Base-by-base conservation (phyloP, 2,113 vertebrate genomes). In the Diglossa brunneiventris region DNA sequence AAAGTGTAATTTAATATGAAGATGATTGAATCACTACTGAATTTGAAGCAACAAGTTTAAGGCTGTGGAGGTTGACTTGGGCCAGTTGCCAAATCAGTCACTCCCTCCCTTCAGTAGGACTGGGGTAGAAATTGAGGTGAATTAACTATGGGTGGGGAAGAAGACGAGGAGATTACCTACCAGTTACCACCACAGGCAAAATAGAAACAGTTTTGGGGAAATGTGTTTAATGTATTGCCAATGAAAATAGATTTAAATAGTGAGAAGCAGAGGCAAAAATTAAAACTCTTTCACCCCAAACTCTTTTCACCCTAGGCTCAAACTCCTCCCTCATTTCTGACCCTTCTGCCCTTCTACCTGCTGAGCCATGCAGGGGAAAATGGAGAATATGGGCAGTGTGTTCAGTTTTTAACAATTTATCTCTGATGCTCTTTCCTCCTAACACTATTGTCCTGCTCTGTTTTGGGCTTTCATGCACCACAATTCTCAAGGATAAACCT, bases 321-420 rank as follows among this genome's bases (percentile, higher is more conserved):
- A 66, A 52, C 16, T 76, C 30, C 12, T 76, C 9, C 26, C 3
- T 37, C 14, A 23, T 73, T 94, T 59, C 19, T 3, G 1, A 52
- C 8, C 37, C 10, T 69, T 69, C 31, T 70, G 35, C 14, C 22
- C 9, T 53, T 91, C 15, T 28, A 6, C 7, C 4, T 21, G 9
- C 37, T 35, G 39, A 72, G 22, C 15, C 0, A 4, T 28, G n/a
- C 9, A n/a, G 16, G 12, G 9, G 2, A 16, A 72, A 7, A 58
- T 49, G 19, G 10, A 30, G 13, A 74, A 44, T 30, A 5, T 41
- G 19, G 9, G 1, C 1, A 0, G 7, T 47, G 13, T 27, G 17
- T 49, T 75, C 42, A 28, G 31, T 11, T n/a, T 61, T 66, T n/a
- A 31, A 14, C 10, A 41, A 5, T 44, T 88, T 27, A 8, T 83